Percentiles rank a stretch among this genome's conserved stretches.
These are phyloP conservation scores for Cryptus viduatorius DNA, from an alignment of 2,888 invertebrate species.

Conservation along the genomic window DNA sequence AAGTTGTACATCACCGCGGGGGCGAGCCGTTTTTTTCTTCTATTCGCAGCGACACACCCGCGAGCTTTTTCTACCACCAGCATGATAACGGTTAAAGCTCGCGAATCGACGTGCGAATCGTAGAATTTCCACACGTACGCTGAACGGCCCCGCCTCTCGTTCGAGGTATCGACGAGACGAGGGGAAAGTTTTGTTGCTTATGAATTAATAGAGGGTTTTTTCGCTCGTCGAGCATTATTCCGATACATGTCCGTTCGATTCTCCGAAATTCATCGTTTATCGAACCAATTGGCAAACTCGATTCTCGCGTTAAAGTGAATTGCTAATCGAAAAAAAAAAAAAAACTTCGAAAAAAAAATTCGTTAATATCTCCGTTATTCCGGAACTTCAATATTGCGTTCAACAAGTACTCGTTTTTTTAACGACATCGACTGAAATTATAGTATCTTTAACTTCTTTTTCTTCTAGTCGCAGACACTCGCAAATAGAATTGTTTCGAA, in stretches of 20 bases:
- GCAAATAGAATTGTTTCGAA: neutral
- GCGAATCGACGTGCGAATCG: constrained; percentile 27
- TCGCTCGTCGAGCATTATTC: neutral
- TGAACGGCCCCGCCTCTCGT: neutral
- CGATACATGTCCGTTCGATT: constrained; percentile 1
- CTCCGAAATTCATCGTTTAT: neutral
- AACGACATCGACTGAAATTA: neutral
- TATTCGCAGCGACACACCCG: constrained; percentile 48
- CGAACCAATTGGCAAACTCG: neutral
- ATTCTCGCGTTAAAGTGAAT: neutral
- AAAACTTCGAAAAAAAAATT: neutral
- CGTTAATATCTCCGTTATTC: neutral
- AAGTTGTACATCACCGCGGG: constrained; percentile 68
- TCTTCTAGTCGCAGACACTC: neutral
- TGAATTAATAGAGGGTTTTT: constrained; percentile 18
- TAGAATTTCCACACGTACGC: constrained; percentile 4
- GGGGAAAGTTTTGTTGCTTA: constrained; percentile 5
- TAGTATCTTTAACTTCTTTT: too few species aligned
- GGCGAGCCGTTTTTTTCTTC: constrained; percentile 40
- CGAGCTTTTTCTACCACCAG: constrained; percentile 31
- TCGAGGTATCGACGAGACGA: neutral
- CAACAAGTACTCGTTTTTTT: neutral
- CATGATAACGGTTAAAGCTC: constrained; percentile 14
- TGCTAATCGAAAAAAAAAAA: neutral
- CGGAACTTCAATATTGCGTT: neutral